Percentiles rank a stretch among this genome's conserved stretches.
phyloP scores from a whole-genome alignment of 2,113 vertebrate genomes.

The Zosterops borbonicus region DNA sequence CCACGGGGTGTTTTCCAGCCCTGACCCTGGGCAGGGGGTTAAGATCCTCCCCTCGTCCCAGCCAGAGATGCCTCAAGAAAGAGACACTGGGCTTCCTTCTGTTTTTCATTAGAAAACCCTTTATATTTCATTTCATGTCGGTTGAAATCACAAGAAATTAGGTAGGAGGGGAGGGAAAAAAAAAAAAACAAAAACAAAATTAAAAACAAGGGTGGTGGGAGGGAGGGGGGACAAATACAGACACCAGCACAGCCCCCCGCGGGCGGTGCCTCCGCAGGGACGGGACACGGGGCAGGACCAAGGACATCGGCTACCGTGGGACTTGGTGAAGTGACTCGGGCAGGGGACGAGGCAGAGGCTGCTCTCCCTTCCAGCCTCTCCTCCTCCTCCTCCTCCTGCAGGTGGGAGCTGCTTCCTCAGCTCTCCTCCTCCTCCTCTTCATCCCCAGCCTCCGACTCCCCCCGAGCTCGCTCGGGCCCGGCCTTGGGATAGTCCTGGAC shows the following conservation, averaged over 20 bases:
- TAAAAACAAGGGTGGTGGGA: not conserved
- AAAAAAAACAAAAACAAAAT: not conserved
- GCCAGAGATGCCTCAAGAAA: slow-evolving; percentile 17
- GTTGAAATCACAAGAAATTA: slow-evolving; percentile 75
- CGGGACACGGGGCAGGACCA: not conserved
- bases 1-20: not conserved
- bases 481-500: slow-evolving; percentile 54
- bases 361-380: not conserved
- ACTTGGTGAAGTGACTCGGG: slow-evolving; percentile 37
- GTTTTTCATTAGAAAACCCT: slow-evolving; percentile 79
- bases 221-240: slow-evolving; percentile 49
- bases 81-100: slow-evolving; percentile 16
- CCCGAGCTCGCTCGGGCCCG: not conserved
- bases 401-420: not conserved
- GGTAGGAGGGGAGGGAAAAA: not conserved
- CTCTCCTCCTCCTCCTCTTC: slow-evolving; percentile 61
- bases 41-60: not conserved
- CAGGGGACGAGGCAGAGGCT: not conserved
- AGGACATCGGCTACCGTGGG: slow-evolving; percentile 53
- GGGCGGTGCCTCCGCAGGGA: not conserved
- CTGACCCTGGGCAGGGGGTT: not conserved
- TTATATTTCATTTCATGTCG: slow-evolving; percentile 77
- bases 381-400: not conserved
- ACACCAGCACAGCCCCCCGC: slow-evolving; percentile 38
- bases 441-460: slow-evolving; percentile 61